These are phyloP conservation scores for Pimpla rufipes DNA, from an alignment of 2,888 invertebrate genomes.

Conservation along the genomic window DNA sequence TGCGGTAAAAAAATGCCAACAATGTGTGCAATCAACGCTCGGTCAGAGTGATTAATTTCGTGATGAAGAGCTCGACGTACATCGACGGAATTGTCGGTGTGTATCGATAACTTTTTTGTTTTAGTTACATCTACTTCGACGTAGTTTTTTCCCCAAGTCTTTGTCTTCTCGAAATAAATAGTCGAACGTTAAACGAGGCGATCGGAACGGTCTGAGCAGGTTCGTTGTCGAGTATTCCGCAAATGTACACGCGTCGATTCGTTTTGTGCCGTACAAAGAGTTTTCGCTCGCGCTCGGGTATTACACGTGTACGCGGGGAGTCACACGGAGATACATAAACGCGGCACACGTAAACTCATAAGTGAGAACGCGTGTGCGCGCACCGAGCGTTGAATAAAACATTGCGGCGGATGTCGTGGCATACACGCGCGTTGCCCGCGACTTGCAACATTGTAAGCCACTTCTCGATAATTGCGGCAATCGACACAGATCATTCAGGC, in stretches of 20 bases:
- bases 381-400: slow-evolving; percentile 35
- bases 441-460: slow-evolving; percentile 33
- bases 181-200: too few relatives aligned
- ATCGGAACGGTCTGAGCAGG: not conserved
- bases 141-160: too few relatives aligned
- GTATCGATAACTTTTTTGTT: too few relatives aligned
- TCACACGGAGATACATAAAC: slow-evolving; percentile 7
- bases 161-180: too few relatives aligned
- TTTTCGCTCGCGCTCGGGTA: not conserved
- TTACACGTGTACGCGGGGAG: not conserved
- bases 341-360: slow-evolving; percentile 9
- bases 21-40: too few relatives aligned
- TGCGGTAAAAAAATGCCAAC: too few relatives aligned
- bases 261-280: not conserved
- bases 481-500: not conserved
- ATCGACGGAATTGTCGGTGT: too few relatives aligned
- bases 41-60: too few relatives aligned
- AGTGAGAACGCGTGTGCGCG: slow-evolving; percentile 1
- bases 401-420: not conserved
- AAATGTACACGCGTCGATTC: not conserved
- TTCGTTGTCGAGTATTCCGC: not conserved
- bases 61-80: too few relatives aligned
- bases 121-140: too few relatives aligned
- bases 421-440: not conserved
- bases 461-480: slow-evolving; percentile 12